Conservation (phyloP, 2,888 invertebrate genomes). For the Tiliacea aurago region DNA sequence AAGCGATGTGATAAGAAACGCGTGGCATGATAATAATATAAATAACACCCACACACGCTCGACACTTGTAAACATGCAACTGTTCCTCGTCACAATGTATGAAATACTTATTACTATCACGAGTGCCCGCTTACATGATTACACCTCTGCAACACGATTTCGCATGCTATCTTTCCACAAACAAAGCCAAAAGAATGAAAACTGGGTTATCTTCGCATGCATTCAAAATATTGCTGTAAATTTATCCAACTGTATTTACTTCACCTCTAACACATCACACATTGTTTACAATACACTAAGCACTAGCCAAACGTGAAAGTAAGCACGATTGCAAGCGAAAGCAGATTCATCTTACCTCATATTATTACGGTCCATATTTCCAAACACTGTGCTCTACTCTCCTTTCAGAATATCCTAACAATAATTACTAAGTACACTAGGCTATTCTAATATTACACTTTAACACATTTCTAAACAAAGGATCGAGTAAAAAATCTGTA, state of each 20-base stretch:
- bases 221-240: constrained; percentile 22
- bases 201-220: constrained; percentile 44
- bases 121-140: constrained; percentile 43
- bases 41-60: constrained; percentile 63
- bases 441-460: constrained; percentile 69
- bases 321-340: constrained; percentile 69
- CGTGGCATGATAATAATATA: constrained; percentile 68
- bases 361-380: constrained; percentile 86
- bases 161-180: constrained; percentile 45
- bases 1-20: constrained; percentile 61
- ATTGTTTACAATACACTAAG: constrained; percentile 39
- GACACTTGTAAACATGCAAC: constrained; percentile 59
- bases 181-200: constrained; percentile 50
- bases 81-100: constrained; percentile 38
- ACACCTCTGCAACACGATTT: constrained; percentile 38
- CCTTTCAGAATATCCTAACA: constrained; percentile 62
- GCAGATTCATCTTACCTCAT: constrained; percentile 85
- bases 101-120: constrained; percentile 34
- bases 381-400: constrained; percentile 64
- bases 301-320: constrained; percentile 61
- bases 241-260: constrained; percentile 1
- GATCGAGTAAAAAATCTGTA: constrained; percentile 77
- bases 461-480: constrained; percentile 80
- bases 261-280: not conserved
- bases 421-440: constrained; percentile 70